phyloP scores from a whole-genome alignment of 2,888 invertebrate genomes.

The Agrochola circellaris region DNA sequence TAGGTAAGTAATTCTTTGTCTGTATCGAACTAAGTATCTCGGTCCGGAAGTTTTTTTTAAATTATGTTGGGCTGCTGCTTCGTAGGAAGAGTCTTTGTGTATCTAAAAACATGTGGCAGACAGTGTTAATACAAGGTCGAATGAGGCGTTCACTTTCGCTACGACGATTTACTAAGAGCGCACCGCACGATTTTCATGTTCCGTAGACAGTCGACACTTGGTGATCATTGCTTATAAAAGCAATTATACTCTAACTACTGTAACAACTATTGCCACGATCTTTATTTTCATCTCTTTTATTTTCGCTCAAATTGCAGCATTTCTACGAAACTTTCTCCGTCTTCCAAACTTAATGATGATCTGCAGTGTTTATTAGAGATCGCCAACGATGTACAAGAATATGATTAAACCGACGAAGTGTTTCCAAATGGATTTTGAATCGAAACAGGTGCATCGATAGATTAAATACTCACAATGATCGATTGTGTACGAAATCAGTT shows the following conservation, averaged over 20 bases:
- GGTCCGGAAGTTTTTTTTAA: conserved; percentile 20
- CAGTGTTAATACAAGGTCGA: conserved; percentile 80
- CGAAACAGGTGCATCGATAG: conserved; percentile 30
- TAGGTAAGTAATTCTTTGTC: conserved; percentile 16
- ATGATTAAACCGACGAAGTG: not conserved
- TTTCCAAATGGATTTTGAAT: conserved; percentile 28
- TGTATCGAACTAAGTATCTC: not conserved
- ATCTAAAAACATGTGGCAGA: conserved; percentile 49
- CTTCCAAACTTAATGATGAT: conserved; percentile 47
- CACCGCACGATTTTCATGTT: conserved; percentile 71
- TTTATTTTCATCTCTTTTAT: conserved; percentile 59
- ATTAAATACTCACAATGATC: conserved; percentile 53
- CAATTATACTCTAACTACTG: conserved; percentile 70
- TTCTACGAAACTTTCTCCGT: conserved; percentile 54
- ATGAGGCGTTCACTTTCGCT: conserved; percentile 84
- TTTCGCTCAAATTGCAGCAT: conserved; percentile 52
- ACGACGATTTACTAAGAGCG: conserved; percentile 75
- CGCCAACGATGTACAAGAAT: conserved; percentile 8
- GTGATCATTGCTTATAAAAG: conserved; percentile 69
- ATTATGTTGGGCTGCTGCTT: conserved; percentile 43
- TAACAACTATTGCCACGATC: conserved; percentile 62
- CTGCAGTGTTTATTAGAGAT: conserved; percentile 46
- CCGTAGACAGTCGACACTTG: conserved; percentile 66
- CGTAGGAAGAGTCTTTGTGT: conserved; percentile 39
- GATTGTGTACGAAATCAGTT: conserved; percentile 64